Evolutionary conservation across 2,113 vertebrate species (phyloP), one percentile per base, ranked within the genome.

Genomic region (Nibea coibor): DNA sequence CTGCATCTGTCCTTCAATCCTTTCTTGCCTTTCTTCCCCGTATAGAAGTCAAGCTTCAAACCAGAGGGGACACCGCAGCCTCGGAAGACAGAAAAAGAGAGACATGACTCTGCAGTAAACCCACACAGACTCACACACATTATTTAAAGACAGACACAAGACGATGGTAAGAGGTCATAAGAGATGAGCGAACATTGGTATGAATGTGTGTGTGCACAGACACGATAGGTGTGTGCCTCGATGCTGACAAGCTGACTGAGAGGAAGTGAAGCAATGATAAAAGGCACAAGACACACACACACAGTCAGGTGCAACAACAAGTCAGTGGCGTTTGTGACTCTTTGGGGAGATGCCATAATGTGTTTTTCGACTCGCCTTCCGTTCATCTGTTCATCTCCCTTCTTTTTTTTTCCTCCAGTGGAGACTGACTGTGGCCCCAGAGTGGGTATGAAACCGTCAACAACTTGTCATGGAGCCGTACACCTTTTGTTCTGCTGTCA

Each of bases 401-500:
- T 45, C 43, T 67, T 53, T 56, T 71, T 8, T 64, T 59, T 65
- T 48, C 47, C 56, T 65, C 53, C 53, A 70, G 24, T 62, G 69
- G 72, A 73, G 65, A 65, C 62, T 67, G 63, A 73, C 48, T 84
- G 56, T 35, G 58, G 79, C 57, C 81, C 75, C 73, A 51, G 48
- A 81, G 86, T 84, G 81, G 79, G 77, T 84, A 68, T 86, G 72
- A 85, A 84, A 75, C 79, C 10, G 53, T 83, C 89, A 83, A 81
- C 79, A 59, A 61, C 82, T 87, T 88, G 82, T 90, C 82, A 88
- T n/a, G 31, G 79, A 70, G 16, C 35, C 42, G n/a, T 22, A 64
- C 64, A 82, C 67, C 68, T 82, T 80, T 84, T 84, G 72, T 86
- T 81, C 59, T 80, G 75, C 78, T 86, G 72, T 79, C 69, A 72